Evolutionary conservation across 2,113 vertebrate genomes (phyloP), one percentile per base, ranked within the genome.

Genomic region (Gallinago paraguaiae): DNA sequence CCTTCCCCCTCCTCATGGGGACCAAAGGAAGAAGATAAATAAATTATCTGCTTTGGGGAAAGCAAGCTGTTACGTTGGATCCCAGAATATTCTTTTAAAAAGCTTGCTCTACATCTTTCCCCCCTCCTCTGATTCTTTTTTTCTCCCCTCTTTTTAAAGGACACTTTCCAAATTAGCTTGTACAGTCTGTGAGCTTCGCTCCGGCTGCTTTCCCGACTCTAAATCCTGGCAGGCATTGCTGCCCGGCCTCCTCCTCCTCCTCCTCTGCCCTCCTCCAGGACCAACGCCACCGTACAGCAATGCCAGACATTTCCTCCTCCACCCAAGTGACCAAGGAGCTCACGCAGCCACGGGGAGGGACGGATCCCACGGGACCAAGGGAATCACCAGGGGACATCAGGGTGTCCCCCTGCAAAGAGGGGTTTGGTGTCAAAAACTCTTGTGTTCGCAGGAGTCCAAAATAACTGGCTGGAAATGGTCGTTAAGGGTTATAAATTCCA

Each of bases 171-270:
- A 78, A 19, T 84, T 35, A 80, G 87, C 56, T 93, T 4, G 7
- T 83, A 69, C 74, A 75, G 61, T 71, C 39, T 23, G 48, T 30
- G 43, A 83, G 95, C 75, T 79, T 93, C 1, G 0, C 63, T 92
- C 95, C 80, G 51, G 93, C 90, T 90, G 83, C 90, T 88, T 74
- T 93, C 65, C 88, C 64, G 83, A 83, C 88, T 94, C 91, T 80
- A 95, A 83, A 88, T 87, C 69, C 93, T 90, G 93, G 81, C 88
- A 83, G 80, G 82, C 35, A 45, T 48, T 25, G 41, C 61, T 75
- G 68, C 60, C 70, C 8, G 8, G 86, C 79, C 56, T 95, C 71
- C 92, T 85, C 69, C 64, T 85, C 69, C 64, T 88, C 94, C 92
- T 85, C 69, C 61, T 88, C 94, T 92, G 90, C 79, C 60, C 59